Evolutionary conservation across 1,140 invertebrate species (phyloP).

Genomic region (honey bee (Apis mellifera)): DNA sequence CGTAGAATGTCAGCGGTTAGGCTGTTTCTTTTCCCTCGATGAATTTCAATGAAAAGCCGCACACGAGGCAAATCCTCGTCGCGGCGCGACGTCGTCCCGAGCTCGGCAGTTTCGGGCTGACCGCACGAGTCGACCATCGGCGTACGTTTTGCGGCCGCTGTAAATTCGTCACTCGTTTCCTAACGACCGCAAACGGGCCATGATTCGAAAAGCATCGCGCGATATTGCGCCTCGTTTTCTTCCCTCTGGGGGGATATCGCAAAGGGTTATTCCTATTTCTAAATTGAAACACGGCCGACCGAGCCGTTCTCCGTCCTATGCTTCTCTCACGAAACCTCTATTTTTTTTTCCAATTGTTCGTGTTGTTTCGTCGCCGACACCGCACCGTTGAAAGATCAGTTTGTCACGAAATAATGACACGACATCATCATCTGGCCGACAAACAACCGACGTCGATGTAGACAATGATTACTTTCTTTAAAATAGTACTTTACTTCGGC

Average conservation of each 20-base stretch:
- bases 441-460: no score
- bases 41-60: slow-evolving; percentile 64
- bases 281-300: background rate
- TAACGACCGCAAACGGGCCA: slow-evolving; percentile 53
- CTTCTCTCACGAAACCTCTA: slow-evolving; percentile 29
- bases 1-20: slow-evolving; percentile 5
- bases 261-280: background rate
- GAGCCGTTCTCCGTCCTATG: background rate
- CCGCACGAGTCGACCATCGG: slow-evolving; percentile 47
- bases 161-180: slow-evolving; percentile 63
- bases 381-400: no score
- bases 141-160: slow-evolving; percentile 47
- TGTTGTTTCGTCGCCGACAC: no score
- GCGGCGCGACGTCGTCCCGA: slow-evolving; percentile 32
- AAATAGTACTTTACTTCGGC: no score
- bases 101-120: slow-evolving; percentile 25
- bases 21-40: slow-evolving; percentile 40
- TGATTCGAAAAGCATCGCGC: background rate
- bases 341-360: no score
- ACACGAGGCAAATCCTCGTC: slow-evolving; percentile 15
- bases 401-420: no score
- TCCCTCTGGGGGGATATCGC: background rate
- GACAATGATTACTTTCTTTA: no score
- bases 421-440: no score
- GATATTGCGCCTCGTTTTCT: background rate